Conservation (phyloP, 1,140 invertebrate genomes). For the Papilio aristodemus region DNA sequence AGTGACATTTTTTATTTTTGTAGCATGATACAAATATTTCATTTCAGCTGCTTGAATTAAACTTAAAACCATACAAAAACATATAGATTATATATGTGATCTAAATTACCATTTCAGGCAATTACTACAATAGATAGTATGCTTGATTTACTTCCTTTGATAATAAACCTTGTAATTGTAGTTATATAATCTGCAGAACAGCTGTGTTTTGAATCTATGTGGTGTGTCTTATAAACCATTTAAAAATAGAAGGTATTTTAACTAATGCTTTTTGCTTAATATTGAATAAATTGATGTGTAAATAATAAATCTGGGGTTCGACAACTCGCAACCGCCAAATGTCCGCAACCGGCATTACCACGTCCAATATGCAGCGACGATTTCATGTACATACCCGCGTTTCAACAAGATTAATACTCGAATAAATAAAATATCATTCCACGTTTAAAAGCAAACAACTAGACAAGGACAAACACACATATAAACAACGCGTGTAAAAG, state of each 20-base stretch:
- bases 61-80: no score
- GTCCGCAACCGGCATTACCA: background rate
- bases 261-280: slow-evolving; percentile 13
- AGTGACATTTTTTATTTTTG: no score
- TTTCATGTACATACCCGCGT: background rate
- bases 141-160: no score
- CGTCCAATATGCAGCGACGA: background rate
- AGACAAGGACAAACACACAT: slow-evolving; percentile 3
- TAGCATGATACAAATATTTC: no score
- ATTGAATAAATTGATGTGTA: background rate
- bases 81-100: no score
- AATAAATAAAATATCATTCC: slow-evolving; percentile 27
- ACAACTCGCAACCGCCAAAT: background rate
- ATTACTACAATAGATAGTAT: no score
- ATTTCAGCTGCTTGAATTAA: no score
- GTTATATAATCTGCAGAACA: no score
- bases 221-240: background rate
- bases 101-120: no score
- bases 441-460: slow-evolving; percentile 16
- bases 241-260: background rate
- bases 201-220: background rate
- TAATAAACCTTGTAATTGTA: no score
- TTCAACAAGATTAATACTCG: slow-evolving; percentile 16
- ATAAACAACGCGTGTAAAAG: slow-evolving; percentile 39
- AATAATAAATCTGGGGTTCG: background rate